Conservation (phyloP, 2,888 invertebrate genomes). For the Mantis religiosa region DNA sequence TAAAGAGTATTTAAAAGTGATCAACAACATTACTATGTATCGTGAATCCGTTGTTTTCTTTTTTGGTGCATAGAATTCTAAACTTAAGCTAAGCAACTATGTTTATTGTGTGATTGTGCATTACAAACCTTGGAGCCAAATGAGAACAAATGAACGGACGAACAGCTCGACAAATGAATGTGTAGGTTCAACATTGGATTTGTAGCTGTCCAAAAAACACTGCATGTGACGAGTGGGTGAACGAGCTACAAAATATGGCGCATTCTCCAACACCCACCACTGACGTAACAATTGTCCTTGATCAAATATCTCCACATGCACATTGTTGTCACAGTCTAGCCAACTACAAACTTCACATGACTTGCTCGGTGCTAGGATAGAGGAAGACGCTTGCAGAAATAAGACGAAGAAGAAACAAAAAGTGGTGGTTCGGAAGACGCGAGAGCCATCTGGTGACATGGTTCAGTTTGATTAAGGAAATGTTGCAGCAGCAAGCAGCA, state of each 20-base stretch:
- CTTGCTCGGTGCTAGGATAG: not conserved
- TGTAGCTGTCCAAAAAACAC: not conserved
- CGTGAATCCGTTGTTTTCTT: too few relatives aligned
- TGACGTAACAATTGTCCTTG: not conserved
- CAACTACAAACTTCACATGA: not conserved
- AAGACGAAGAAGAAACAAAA: not conserved
- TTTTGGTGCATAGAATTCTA: too few relatives aligned
- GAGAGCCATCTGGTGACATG: not conserved
- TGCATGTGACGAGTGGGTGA: not conserved
- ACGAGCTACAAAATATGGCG: not conserved
- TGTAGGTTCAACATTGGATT: not conserved
- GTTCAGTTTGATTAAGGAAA: not conserved
- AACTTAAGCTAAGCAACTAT: too few relatives aligned
- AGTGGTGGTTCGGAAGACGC: not conserved
- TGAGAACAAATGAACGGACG: not conserved
- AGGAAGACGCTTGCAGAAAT: not conserved
- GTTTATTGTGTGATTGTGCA: too few relatives aligned
- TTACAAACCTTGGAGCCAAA: too few relatives aligned
- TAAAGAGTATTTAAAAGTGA: too few relatives aligned
- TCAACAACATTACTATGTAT: too few relatives aligned
- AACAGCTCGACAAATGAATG: not conserved
- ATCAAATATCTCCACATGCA: not conserved
- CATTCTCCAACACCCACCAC: not conserved
- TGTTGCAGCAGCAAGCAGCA: not conserved
- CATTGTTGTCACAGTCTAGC: not conserved